Base-by-base conservation (phyloP, 2,113 vertebrate species). In the Puma concolor region DNA sequence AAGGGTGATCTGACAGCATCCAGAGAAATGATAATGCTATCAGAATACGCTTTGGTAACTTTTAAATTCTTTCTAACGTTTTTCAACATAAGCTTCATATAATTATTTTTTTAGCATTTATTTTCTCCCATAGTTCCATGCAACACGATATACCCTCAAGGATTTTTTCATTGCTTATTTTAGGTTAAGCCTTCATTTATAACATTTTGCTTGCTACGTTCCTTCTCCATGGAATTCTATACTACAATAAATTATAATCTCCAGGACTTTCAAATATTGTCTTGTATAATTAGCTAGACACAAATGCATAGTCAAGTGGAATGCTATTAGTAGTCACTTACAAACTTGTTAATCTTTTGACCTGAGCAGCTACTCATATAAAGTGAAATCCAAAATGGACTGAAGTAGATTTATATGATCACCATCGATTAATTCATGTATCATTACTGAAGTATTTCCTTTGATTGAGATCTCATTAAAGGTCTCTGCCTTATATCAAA, bases 401-500 rank as follows among this genome's bases (percentile, higher is more conserved):
- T 91, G 90, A 88, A 97, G 97, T 97, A 98, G 98, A 99, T 99
- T 99, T 99, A 99, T 99, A 99, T 99, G 98, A 99, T 98, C 99
- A 99, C 99, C 98, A 99, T 99, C 98, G 99, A 99, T 99, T 97
- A 99, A 99, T 98, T 98, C 99, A 99, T 99, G 98, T 98, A 98
- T 98, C 96, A 98, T 99, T 99, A 98, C 95, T 98, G 92, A 99
- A 98, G 98, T 97, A 98, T 99, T 99, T 99, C 94, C 98, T 99
- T 98, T 98, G 98, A 99, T 97, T 98, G 97, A 98, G 94, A 98
- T 97, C 88, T 98, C 98, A 98, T 98, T 99, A 98, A 98, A 98
- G 94, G 89, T 97, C 94, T 98, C 87, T 98, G 89, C 76, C 96
- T 98, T 97, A 90, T 92, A 98, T 98, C 94, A 98, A 98, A 98